Evolutionary conservation across 2,797 vertebrate species (phyloP), one percentile per base, ranked within the genome.

Genomic region (Brachyrhaphis roseni): DNA sequence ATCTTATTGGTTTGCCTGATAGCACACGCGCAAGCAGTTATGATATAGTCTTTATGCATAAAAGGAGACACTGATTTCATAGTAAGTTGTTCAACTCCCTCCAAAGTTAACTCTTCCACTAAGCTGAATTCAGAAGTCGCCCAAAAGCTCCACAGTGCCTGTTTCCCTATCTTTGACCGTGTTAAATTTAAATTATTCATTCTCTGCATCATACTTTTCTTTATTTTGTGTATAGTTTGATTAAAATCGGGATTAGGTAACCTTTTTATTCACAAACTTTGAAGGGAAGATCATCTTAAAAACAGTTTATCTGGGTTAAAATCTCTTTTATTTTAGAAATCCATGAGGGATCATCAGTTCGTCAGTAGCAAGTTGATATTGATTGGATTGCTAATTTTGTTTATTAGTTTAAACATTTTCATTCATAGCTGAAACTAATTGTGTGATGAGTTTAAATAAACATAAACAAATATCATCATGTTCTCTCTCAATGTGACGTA

Each of bases 151-250:
- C 49, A 23, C 26, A 55, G 26, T n/a, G 53, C 26, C 53, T 55
- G 26, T n/a, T 55, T n/a, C 26, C 26, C 8, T n/a, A n/a, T 11
- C 1, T 55, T n/a, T 0, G 53, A n/a, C 26, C 0, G 0, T 55
- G 26, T 55, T 28, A 57, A 28, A 57, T 28, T n/a, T 28, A 57
- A 28, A 57, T 57, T 4, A 12, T n/a, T 57, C 55, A 28, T 5
- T 28, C 11, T 28, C 3, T 12, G 8, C 53, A 57, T 12, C n/a
- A 5, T n/a, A 13, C 55, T 57, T 57, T 57, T 57, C 1, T 28
- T 28, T 28, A 11, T 57, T 57, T 57, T 28, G 10, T 57, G n/a
- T 55, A 12, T 11, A 55, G 26, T n/a, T n/a, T 26, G 26, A 55
- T 23, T 55, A n/a, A 55, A 55, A 3, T 26, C 0, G 3, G 53